Percentiles rank a stretch among this genome's conserved stretches.
phyloP scores from a whole-genome alignment of 92 coral and sea anemone genomes.

The Actinostola sp. region DNA sequence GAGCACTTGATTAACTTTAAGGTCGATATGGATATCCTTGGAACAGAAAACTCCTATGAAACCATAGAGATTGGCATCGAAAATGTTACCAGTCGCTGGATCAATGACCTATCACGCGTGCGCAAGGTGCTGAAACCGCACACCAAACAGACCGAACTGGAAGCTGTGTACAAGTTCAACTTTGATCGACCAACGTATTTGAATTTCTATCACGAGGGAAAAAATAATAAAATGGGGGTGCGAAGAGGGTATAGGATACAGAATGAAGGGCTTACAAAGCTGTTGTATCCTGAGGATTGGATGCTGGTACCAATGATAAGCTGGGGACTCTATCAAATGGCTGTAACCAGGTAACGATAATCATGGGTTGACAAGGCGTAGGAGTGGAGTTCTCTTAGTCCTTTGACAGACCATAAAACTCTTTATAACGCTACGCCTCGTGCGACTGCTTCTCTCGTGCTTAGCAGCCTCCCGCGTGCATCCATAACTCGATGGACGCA shows the following conservation, averaged over 20 bases:
- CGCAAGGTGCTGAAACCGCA: constrained; percentile 75
- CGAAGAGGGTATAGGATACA: constrained; percentile 87
- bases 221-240: constrained; percentile 72
- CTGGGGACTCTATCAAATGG: constrained; percentile 89
- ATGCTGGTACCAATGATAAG: constrained; percentile 60
- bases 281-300: constrained; percentile 89
- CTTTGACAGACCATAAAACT: too few species aligned
- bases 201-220: constrained; percentile 69
- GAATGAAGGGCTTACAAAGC: constrained; percentile 61
- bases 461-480: too few species aligned
- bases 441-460: too few species aligned
- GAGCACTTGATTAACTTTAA: constrained; percentile 83
- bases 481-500: too few species aligned
- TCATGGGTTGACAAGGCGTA: neutral
- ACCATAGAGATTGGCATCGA: constrained; percentile 73
- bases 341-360: constrained; percentile 64
- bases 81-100: constrained; percentile 78
- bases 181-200: constrained; percentile 80
- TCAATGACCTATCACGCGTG: constrained; percentile 51
- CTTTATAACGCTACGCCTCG: too few species aligned
- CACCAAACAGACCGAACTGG: constrained; percentile 72
- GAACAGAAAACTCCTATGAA: constrained; percentile 71
- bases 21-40: constrained; percentile 82
- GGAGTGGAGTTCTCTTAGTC: too few species aligned
- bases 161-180: constrained; percentile 83